Percentiles rank a stretch among this genome's conserved stretches.
phyloP scores from a whole-genome alignment of 2,888 invertebrate species.

The Diploptera punctata region DNA sequence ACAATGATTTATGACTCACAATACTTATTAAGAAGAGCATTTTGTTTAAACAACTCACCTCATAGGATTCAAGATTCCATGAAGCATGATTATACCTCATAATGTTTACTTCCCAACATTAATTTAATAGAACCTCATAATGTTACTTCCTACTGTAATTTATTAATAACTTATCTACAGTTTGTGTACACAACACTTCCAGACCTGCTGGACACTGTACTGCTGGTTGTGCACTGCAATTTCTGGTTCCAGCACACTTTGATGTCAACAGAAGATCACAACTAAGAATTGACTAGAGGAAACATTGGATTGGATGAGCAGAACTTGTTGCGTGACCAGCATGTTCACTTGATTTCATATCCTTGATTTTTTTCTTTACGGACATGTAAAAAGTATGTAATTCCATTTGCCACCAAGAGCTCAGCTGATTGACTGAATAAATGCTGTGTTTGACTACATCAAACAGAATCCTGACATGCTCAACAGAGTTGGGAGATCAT shows the following conservation, averaged over 20 bases:
- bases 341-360: neutral
- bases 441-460: neutral
- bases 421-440: constrained; percentile 1
- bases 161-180: too few species aligned
- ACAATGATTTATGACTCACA: too few species aligned
- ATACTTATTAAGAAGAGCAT: too few species aligned
- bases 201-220: too few species aligned
- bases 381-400: neutral
- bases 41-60: too few species aligned
- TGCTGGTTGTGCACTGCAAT: too few species aligned
- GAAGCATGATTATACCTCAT: too few species aligned
- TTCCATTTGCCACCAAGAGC: neutral
- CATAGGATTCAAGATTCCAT: too few species aligned
- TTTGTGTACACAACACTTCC: too few species aligned
- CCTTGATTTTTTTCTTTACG: neutral
- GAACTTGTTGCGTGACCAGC: neutral
- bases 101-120: too few species aligned
- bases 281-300: neutral
- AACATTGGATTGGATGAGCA: neutral
- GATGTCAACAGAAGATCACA: neutral
- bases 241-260: neutral
- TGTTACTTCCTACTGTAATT: too few species aligned
- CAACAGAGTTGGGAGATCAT: neutral
- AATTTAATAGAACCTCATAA: too few species aligned
- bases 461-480: constrained; percentile 1